Conservation (phyloP, 1,140 invertebrate genomes). For the Brachionus koreanus region DNA sequence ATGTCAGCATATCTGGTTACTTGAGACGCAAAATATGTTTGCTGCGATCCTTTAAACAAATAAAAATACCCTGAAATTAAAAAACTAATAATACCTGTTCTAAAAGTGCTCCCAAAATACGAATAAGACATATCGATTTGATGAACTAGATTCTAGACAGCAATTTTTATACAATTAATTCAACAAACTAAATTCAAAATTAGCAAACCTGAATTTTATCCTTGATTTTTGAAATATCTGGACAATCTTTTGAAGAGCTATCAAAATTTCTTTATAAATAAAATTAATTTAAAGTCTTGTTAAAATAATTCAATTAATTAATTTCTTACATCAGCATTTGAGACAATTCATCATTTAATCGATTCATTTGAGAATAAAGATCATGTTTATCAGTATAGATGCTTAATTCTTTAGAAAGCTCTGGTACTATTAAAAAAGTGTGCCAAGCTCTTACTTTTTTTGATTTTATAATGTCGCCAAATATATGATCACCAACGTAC, state of each 20-base stretch:
- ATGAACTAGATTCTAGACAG: neutral
- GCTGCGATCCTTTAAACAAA: slow-evolving; percentile 70
- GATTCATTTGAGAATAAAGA: slow-evolving; percentile 83
- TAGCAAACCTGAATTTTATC: slow-evolving; percentile 7
- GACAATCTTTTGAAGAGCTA: slow-evolving; percentile 30
- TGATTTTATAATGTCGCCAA: slow-evolving; percentile 95
- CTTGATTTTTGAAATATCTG: slow-evolving; percentile 39
- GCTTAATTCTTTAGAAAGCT: slow-evolving; percentile 88
- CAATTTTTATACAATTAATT: neutral
- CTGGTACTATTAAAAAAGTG: slow-evolving; percentile 95
- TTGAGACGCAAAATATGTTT: slow-evolving; percentile 91
- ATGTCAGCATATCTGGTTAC: slow-evolving; percentile 92
- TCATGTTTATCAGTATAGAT: slow-evolving; percentile 96
- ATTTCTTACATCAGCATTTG: slow-evolving; percentile 5
- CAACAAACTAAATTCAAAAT: neutral
- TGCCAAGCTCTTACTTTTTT: slow-evolving; percentile 97
- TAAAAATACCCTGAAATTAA: neutral
- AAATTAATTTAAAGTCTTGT: neutral
- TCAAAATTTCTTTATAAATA: slow-evolving; percentile 35
- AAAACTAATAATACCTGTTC: neutral
- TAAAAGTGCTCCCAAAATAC: slow-evolving; percentile 42
- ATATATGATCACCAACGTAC: slow-evolving; percentile 93
- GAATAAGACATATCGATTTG: slow-evolving; percentile 42
- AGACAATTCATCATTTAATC: slow-evolving; percentile 65
- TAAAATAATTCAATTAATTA: neutral